Percentiles rank a stretch among this genome's conserved stretches.
Conservation (phyloP, 1,140 invertebrate species). For the Ceratosolen fusciceps region DNA sequence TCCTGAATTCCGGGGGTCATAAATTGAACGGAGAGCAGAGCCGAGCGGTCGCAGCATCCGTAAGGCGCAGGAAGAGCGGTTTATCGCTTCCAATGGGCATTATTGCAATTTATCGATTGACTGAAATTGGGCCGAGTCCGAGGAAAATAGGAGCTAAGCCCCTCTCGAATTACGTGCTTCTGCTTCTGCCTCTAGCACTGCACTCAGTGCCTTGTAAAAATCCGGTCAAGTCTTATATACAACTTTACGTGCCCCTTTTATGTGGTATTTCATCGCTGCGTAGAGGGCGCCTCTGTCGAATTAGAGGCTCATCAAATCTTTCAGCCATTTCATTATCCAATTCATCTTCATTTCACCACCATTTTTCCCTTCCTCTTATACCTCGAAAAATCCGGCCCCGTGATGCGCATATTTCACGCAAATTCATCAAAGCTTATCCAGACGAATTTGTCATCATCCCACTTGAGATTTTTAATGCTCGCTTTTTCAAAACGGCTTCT, state of each 20-base stretch:
- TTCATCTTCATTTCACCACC: background rate
- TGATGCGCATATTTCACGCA: too few species aligned
- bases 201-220: slow-evolving; percentile 43
- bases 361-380: background rate
- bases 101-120: slow-evolving; percentile 66
- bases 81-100: slow-evolving; percentile 60
- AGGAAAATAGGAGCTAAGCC: slow-evolving; percentile 6
- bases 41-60: too few species aligned
- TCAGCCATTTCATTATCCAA: slow-evolving; percentile 21
- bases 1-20: slow-evolving; percentile 60
- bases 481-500: too few species aligned
- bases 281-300: background rate
- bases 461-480: too few species aligned
- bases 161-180: slow-evolving; percentile 54
- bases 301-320: background rate
- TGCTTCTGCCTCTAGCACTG: slow-evolving; percentile 48
- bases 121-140: slow-evolving; percentile 57
- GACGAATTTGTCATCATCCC: too few species aligned
- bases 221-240: background rate
- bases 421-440: too few species aligned
- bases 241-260: background rate
- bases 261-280: background rate
- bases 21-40: slow-evolving; percentile 57
- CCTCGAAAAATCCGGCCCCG: too few species aligned
- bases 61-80: too few species aligned